These are phyloP conservation scores for Anseranas semipalmata DNA, from an alignment of 2,113 vertebrate genomes.

Conservation along the genomic window DNA sequence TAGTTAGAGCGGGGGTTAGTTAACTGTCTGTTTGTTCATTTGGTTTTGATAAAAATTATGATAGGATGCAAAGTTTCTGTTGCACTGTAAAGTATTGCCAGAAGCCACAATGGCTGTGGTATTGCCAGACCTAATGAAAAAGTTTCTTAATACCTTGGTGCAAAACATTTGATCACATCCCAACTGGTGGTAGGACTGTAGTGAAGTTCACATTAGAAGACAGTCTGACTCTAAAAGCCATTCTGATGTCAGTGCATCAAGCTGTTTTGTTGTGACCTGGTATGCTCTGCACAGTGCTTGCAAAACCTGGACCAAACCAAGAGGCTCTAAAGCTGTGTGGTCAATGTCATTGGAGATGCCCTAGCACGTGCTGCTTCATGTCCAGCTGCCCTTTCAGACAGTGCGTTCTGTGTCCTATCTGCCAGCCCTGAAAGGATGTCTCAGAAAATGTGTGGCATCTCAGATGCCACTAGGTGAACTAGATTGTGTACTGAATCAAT, in stretches of 20 bases:
- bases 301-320: not conserved
- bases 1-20: not conserved
- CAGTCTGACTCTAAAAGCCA: not conserved
- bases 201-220: not conserved
- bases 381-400: not conserved
- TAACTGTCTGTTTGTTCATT: not conserved
- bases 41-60: not conserved
- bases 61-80: not conserved
- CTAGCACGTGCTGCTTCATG: not conserved
- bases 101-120: no score
- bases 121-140: no score
- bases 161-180: not conserved
- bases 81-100: no score
- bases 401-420: not conserved
- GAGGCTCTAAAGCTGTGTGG: not conserved
- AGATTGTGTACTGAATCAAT: not conserved
- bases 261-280: not conserved
- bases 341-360: not conserved
- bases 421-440: not conserved
- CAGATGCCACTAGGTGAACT: not conserved
- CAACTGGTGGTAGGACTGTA: not conserved
- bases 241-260: not conserved
- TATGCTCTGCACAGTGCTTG: not conserved
- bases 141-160: not conserved
- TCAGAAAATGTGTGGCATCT: not conserved